Evolutionary conservation across 2,113 vertebrate species (phyloP).

Genomic region (Callithrix jacchus): DNA sequence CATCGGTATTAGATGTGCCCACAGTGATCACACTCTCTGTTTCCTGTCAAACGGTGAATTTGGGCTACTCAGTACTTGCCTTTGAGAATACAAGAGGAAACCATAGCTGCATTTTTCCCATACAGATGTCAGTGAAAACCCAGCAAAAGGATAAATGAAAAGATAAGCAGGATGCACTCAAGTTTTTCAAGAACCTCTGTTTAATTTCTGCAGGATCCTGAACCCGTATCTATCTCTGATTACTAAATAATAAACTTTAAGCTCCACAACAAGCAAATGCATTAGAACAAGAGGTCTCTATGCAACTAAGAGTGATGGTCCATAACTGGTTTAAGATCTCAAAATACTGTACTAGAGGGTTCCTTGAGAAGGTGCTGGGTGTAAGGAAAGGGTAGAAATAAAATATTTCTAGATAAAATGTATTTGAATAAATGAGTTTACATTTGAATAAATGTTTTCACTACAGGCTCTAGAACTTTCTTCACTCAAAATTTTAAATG

Average conservation of each 20-base stretch:
- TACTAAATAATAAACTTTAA: background rate
- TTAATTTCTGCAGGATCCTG: no score
- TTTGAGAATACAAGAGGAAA: background rate
- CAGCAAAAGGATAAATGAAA: background rate
- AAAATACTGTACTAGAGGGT: background rate
- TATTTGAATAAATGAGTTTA: background rate
- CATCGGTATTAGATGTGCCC: rapidly evolving
- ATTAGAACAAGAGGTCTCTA: background rate
- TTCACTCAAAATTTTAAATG: background rate
- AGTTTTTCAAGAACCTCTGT: background rate
- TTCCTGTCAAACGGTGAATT: background rate
- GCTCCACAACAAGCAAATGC: background rate
- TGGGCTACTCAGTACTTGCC: background rate
- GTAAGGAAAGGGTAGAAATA: background rate
- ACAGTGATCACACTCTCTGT: background rate
- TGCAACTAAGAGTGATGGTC: background rate
- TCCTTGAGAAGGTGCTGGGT: background rate
- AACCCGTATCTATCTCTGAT: background rate
- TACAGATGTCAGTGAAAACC: background rate
- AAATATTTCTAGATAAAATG: background rate
- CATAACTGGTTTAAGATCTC: background rate
- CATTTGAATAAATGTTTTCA: background rate
- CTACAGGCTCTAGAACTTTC: background rate
- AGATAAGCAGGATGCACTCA: background rate
- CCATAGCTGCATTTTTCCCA: background rate